Evolutionary conservation across 1,140 invertebrate genomes (phyloP).

Genomic region (Phymorhynchus buccinoides): DNA sequence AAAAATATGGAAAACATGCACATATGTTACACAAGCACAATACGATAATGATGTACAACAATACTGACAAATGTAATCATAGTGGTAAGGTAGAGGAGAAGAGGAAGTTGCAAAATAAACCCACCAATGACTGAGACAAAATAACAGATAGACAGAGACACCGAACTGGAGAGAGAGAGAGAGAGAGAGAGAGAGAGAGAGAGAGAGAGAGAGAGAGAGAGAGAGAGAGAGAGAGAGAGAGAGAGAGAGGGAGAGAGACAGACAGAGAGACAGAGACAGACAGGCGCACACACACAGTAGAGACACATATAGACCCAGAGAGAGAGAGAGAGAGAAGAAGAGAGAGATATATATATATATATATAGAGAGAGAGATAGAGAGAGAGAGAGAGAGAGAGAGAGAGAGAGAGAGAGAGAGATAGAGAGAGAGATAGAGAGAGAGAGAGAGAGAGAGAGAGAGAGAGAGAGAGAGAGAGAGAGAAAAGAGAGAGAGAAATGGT

Average conservation of each 20-base stretch:
- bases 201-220: too few relatives aligned
- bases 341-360: background rate
- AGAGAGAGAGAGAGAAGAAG: background rate
- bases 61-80: too few relatives aligned
- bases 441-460: slow-evolving; percentile 9
- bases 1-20: too few relatives aligned
- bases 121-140: too few relatives aligned
- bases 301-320: background rate
- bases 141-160: too few relatives aligned
- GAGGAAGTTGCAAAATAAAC: too few relatives aligned
- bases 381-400: background rate
- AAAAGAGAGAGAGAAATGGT: background rate
- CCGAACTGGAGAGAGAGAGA: too few relatives aligned
- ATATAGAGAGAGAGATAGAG: background rate
- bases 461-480: slow-evolving; percentile 15
- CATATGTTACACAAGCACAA: too few relatives aligned
- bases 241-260: background rate
- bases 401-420: background rate
- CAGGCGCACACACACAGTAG: background rate
- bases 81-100: too few relatives aligned
- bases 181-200: too few relatives aligned
- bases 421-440: background rate
- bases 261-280: background rate
- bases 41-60: too few relatives aligned
- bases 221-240: slow-evolving; percentile 21